Evolutionary conservation across 2,113 vertebrate species (phyloP), one percentile per base, ranked within the genome.

Genomic region (Hydropotes inermis): DNA sequence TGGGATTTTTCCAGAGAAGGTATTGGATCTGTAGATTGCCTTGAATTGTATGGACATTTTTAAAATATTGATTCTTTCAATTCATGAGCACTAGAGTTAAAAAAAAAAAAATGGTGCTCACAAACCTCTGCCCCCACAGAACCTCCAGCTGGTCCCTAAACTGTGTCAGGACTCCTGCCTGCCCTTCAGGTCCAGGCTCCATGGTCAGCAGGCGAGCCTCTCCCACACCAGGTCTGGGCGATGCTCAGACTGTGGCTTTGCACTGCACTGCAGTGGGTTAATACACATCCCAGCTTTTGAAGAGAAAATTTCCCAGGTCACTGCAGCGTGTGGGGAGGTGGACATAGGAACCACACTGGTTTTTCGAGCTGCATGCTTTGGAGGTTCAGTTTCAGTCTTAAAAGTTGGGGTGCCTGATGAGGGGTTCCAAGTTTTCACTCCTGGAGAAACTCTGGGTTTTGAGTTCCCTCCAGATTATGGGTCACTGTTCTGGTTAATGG

Each of bases 261-360:
- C 23, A 27, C n/a, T 28, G 52, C 13, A 21, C 23, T 25, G 4
- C 0, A 0, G 7, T 28, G 23, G 47, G 17, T 50, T 79, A 54
- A 36, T 28, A 1, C n/a, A 57, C 33, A 54, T 54, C 13, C 23
- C 21, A 57, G 52, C 13, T 5, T n/a, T 28, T 39, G 10, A 27
- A 39, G 52, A 57, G 14, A 12, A n/a, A n/a, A 5, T 25, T 84
- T 57, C 52, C 15, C 23, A 17, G n/a, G 36, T 39, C 52, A 28
- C n/a, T 57, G 15, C n/a, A 84, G 13, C 7, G 23, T 39, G 23
- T 84, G 2, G 52, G n/a, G 39, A 13, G 4, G 9, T 39, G 7
- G n/a, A 7, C 13, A 8, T 9, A 5, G 27, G 52, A 55, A 27
- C 52, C 23, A 13, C 6, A 25, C 3, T 39, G 7, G 52, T 16